phyloP scores from a whole-genome alignment of 2,113 vertebrate genomes.

The Gymnobelideus leadbeateri region DNA sequence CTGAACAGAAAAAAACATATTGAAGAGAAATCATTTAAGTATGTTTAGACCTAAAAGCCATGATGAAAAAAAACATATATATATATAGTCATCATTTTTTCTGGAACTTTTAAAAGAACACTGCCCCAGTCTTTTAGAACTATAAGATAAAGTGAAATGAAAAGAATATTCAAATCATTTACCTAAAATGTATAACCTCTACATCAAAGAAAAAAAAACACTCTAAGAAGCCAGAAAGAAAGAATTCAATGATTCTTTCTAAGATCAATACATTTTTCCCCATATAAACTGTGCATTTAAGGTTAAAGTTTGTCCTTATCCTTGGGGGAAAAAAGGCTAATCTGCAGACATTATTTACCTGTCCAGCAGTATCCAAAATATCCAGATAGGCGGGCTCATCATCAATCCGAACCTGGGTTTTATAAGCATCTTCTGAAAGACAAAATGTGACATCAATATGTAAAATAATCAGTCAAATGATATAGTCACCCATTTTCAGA shows the following conservation, averaged over 20 bases:
- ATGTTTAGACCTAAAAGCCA: background rate
- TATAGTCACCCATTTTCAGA: slow-evolving; percentile 1
- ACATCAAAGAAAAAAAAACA: background rate
- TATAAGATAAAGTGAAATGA: background rate
- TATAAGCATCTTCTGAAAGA: slow-evolving; percentile 88
- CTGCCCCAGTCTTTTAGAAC: background rate
- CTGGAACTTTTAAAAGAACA: background rate
- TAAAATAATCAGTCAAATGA: background rate
- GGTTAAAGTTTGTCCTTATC: slow-evolving; percentile 26
- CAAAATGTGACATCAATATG: slow-evolving; percentile 26
- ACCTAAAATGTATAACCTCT: background rate
- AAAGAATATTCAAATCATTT: background rate
- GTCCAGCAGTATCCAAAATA: slow-evolving; percentile 87
- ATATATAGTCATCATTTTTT: background rate
- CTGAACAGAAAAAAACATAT: background rate
- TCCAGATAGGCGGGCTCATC: slow-evolving; percentile 86
- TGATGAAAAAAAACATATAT: background rate
- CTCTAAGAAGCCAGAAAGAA: background rate
- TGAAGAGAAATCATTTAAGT: background rate
- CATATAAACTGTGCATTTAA: background rate
- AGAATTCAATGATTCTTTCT: background rate
- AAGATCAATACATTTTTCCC: background rate
- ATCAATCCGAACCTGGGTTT: slow-evolving; percentile 86
- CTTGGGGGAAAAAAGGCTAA: background rate
- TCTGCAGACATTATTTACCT: slow-evolving; percentile 77